Evolutionary conservation across 2,113 vertebrate genomes (phyloP).

Genomic region (Chamaea fasciata): DNA sequence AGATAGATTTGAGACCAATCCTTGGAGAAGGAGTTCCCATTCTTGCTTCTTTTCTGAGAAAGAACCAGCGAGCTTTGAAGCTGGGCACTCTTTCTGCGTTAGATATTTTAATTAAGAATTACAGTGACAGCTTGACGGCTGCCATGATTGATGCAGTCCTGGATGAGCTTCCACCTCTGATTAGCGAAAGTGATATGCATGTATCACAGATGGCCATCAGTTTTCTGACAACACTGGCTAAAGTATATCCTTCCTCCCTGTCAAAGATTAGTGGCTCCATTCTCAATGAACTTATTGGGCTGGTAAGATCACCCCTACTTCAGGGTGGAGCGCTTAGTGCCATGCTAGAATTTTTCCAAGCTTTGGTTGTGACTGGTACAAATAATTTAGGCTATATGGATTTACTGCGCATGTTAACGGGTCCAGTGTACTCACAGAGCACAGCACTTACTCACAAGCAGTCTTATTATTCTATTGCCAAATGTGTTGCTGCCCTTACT

Average conservation of each 20-base stretch:
- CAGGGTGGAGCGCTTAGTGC: constrained; percentile 96
- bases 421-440: constrained; percentile 94
- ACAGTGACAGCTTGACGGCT: constrained; percentile 90
- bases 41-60: constrained; percentile 95
- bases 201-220: constrained; percentile 99
- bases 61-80: constrained; percentile 96
- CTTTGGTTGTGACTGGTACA: constrained; percentile 90
- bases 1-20: constrained; percentile 91
- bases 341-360: constrained; percentile 99
- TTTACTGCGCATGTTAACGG: constrained; percentile 93
- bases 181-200: constrained; percentile 98
- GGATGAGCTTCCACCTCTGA: constrained; percentile 94
- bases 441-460: constrained; percentile 96
- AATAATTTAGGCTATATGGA: constrained; percentile 95
- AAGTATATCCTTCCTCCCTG: constrained; percentile 94
- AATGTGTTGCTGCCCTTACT: constrained; percentile 96
- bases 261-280: constrained; percentile 94
- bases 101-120: constrained; percentile 96
- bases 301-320: constrained; percentile 92
- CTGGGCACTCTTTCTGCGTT: constrained; percentile 92
- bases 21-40: constrained; percentile 95
- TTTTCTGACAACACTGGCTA: constrained; percentile 94
- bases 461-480: constrained; percentile 98
- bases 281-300: constrained; percentile 90
- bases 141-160: constrained; percentile 98